A percentile compares a stretch with the other conserved stretches of the same genome.
phyloP scores from a whole-genome alignment of 2,113 vertebrate genomes.

The Engraulis encrasicolus region DNA sequence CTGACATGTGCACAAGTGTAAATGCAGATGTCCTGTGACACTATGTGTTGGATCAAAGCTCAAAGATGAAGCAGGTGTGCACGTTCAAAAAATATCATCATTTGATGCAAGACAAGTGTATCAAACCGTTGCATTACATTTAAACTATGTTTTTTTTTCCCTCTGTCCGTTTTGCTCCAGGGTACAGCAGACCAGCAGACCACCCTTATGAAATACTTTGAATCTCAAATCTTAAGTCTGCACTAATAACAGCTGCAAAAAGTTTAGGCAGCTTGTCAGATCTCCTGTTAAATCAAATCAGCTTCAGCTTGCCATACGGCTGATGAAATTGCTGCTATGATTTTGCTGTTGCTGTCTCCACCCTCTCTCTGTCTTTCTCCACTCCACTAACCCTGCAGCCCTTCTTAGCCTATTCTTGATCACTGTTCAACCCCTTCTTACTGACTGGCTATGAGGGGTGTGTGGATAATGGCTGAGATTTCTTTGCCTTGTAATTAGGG shows the following conservation, averaged over 20 bases:
- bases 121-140: too few relatives aligned
- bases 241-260: background rate
- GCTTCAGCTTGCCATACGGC: conserved; percentile 59
- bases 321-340: background rate
- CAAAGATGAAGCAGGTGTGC: too few relatives aligned
- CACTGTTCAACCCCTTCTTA: conserved; percentile 38
- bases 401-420: too few relatives aligned
- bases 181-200: too few relatives aligned
- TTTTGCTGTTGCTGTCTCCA: background rate
- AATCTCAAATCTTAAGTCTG: background rate
- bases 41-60: background rate
- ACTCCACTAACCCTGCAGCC: conserved; percentile 29
- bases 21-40: background rate
- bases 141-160: too few relatives aligned
- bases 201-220: too few relatives aligned
- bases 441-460: background rate
- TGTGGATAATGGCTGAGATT: conserved; percentile 24
- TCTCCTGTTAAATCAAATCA: conserved; percentile 63
- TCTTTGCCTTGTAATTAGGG: conserved; percentile 68
- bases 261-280: conserved; percentile 54
- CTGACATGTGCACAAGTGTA: background rate
- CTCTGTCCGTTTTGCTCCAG: too few relatives aligned
- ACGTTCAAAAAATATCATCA: too few relatives aligned
- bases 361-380: conserved; percentile 13
- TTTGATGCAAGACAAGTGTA: too few relatives aligned